Evolutionary conservation across 2,888 invertebrate genomes (phyloP).

Genomic region (Sepioteuthis lessoniana): DNA sequence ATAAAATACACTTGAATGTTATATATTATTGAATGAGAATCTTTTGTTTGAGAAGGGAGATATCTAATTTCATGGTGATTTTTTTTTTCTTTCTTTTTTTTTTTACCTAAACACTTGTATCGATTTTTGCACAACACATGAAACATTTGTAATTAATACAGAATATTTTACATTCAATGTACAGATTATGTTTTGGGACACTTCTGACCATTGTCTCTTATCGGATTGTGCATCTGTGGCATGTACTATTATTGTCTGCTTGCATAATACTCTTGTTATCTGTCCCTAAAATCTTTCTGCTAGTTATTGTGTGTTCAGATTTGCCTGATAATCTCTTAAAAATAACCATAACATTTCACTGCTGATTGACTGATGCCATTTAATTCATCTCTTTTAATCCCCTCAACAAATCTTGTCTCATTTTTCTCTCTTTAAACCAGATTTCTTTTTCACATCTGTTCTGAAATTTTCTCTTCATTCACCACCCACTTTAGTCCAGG

Average conservation of each 20-base stretch:
- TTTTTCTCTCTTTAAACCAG: no score
- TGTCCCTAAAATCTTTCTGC: background rate
- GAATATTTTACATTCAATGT: background rate
- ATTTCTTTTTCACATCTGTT: no score
- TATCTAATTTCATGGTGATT: background rate
- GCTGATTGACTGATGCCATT: background rate
- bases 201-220: background rate
- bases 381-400: background rate
- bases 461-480: no score
- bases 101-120: background rate
- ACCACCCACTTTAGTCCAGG: no score
- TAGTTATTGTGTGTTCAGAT: background rate
- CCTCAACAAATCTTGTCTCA: no score
- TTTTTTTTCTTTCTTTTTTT: no score
- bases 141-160: background rate
- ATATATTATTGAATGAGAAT: no score
- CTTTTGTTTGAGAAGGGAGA: no score
- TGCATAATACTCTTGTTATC: background rate
- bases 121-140: no score
- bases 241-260: background rate
- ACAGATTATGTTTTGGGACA: background rate
- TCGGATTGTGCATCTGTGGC: background rate
- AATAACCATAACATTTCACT: background rate
- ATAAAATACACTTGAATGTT: no score
- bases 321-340: no score